Evolutionary conservation across 2,888 invertebrate species (phyloP).

Genomic region (Diarsia mendica): DNA sequence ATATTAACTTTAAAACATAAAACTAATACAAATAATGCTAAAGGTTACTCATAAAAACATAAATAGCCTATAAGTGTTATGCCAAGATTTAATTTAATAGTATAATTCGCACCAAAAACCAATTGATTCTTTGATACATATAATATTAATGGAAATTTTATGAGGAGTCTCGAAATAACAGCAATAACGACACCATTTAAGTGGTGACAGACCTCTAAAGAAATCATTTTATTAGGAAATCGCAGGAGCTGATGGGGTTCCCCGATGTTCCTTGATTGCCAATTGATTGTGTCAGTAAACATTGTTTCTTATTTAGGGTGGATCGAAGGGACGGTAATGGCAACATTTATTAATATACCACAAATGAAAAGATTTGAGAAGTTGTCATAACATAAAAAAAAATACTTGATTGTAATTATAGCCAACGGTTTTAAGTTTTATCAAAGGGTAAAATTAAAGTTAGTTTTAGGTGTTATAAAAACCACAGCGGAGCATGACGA

Average conservation of each 20-base stretch:
- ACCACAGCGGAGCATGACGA: conserved; percentile 25
- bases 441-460: conserved; percentile 1
- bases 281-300: conserved; percentile 49
- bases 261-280: conserved; percentile 34
- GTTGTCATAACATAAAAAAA: not conserved
- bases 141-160: conserved; percentile 69
- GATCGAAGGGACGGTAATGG: not conserved
- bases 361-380: conserved; percentile 22
- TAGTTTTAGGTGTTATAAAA: conserved; percentile 23
- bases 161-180: conserved; percentile 53
- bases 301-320: conserved; percentile 52
- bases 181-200: conserved; percentile 64
- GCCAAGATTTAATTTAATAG: conserved; percentile 57
- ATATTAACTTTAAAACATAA: conserved; percentile 52
- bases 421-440: conserved; percentile 4
- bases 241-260: conserved; percentile 37
- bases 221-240: conserved; percentile 56
- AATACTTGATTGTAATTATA: not conserved
- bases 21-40: conserved; percentile 65
- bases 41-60: conserved; percentile 64
- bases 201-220: conserved; percentile 58
- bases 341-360: conserved; percentile 14
- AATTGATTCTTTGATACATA: conserved; percentile 71
- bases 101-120: conserved; percentile 68
- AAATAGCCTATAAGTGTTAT: conserved; percentile 50